Percentiles rank a stretch among this genome's conserved stretches.
Conservation (phyloP, 92 coral and sea anemone genomes). For the Metridium senile region DNA sequence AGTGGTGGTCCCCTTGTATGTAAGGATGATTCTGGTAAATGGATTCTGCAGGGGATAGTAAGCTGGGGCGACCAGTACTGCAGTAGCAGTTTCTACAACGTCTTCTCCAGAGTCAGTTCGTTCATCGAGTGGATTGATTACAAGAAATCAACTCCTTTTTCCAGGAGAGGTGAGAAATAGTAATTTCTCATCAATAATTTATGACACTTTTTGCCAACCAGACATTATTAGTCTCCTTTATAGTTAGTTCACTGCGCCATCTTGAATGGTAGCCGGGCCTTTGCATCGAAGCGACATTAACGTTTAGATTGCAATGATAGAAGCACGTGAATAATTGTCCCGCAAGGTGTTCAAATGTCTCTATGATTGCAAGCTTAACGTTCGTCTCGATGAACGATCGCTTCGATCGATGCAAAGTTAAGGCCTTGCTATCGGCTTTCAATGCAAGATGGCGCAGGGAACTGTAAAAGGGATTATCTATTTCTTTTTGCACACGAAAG, state of each 20-base stretch:
- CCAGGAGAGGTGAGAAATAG: background rate
- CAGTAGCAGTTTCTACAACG: background rate
- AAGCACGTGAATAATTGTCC: no score
- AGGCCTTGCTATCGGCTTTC: no score
- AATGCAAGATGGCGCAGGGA: no score
- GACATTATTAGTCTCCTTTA: background rate
- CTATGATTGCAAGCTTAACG: no score
- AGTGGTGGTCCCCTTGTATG: slow-evolving; percentile 15
- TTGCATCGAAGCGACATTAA: no score
- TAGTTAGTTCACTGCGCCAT: no score
- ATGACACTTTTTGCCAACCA: background rate
- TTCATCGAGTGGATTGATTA: slow-evolving; percentile 14
- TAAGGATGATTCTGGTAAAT: background rate
- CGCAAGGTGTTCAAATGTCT: no score
- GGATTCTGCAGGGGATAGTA: slow-evolving; percentile 20
- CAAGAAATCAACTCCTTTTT: background rate
- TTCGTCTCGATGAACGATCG: no score
- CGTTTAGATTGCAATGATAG: background rate
- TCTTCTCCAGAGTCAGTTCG: slow-evolving; percentile 25
- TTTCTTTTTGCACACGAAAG: no score
- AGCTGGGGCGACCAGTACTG: slow-evolving; percentile 24
- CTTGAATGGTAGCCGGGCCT: no score
- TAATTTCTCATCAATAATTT: background rate
- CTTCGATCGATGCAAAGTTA: no score
- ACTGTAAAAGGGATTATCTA: no score